These are phyloP conservation scores for Acanthosepion pharaonis DNA, from an alignment of 2,888 invertebrate genomes.

Conservation along the genomic window DNA sequence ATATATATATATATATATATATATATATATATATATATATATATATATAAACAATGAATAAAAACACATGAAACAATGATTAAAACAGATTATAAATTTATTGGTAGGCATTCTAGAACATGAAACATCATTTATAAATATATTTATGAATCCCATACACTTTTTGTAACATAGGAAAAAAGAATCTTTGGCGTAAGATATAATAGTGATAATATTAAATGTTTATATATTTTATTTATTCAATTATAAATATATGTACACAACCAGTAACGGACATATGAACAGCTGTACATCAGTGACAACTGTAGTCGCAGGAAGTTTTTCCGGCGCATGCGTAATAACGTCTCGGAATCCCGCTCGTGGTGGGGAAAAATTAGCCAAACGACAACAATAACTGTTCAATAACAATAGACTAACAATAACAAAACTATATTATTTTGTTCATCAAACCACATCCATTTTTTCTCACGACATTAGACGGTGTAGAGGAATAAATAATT, in stretches of 20 bases:
- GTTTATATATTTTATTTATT: background rate
- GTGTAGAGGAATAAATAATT: background rate
- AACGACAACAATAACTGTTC: background rate
- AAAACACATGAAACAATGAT: background rate
- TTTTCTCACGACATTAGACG: background rate
- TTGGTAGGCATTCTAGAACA: background rate
- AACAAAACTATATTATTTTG: background rate
- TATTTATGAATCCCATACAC: background rate
- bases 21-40: too few species aligned
- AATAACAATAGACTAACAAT: background rate
- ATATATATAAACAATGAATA: background rate
- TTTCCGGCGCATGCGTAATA: background rate
- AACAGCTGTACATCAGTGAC: background rate
- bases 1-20: too few species aligned
- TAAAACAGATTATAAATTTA: conserved; percentile 33
- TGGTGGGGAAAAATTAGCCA: background rate
- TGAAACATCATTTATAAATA: conserved; percentile 7
- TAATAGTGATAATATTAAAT: too few species aligned
- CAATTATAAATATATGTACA: conserved; percentile 33
- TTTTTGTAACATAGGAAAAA: background rate
- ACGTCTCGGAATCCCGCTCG: background rate
- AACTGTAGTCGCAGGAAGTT: conserved; percentile 15
- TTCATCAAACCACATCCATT: background rate
- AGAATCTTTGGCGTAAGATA: too few species aligned
- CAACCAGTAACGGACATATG: conserved; percentile 20